Evolutionary conservation across 2,888 invertebrate species (phyloP), one percentile per base, ranked within the genome.

Genomic region (Epinotia brunnichana): DNA sequence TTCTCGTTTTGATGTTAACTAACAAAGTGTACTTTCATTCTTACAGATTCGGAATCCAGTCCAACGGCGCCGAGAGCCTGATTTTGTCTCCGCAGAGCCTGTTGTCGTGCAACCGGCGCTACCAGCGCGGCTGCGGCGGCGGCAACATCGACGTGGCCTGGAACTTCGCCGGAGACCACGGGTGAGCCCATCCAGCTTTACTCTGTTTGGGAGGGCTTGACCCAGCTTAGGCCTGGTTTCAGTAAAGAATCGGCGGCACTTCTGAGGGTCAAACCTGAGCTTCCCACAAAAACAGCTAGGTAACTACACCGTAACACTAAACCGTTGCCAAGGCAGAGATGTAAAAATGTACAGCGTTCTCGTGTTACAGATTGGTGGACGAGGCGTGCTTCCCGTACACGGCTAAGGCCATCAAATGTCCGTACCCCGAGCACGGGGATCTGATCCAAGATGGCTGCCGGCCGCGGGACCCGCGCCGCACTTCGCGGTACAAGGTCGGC

Each of bases 101-200:
- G 35, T 87, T 99, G 2, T 97, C 97, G 0, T 99, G 99, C 85
- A 97, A 97, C 85, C 94, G 94, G 64, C 94, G 95, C 74, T 95
- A 95, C 56, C 97, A 97, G 81, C 94, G 94, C 75, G 97, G 97
- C 35, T 99, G 99, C 85, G 91, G 94, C 48, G 98, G 98, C 0
- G 99, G 99, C 0, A 95, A 97, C 84, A 94, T 99, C 76, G 98
- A 99, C 84, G 94, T 96, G 69, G 98, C 98, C 0, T 99, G 99
- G 99, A 96, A 96, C 88, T 99, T 95, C 88, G 94, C 98, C 73
- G 94, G 96, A 75, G 96, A 95, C 87, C 95, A 95, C 79, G 97
- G 96, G 96, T 96, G 90, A 84, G 83, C 73, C 11, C 7, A 24
- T 24, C 21, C 21, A 24, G 21, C 21, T 24, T 24, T 1, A 2